Evolutionary conservation across 1,140 invertebrate genomes (phyloP).

Genomic region (Drosophila bipectinata): DNA sequence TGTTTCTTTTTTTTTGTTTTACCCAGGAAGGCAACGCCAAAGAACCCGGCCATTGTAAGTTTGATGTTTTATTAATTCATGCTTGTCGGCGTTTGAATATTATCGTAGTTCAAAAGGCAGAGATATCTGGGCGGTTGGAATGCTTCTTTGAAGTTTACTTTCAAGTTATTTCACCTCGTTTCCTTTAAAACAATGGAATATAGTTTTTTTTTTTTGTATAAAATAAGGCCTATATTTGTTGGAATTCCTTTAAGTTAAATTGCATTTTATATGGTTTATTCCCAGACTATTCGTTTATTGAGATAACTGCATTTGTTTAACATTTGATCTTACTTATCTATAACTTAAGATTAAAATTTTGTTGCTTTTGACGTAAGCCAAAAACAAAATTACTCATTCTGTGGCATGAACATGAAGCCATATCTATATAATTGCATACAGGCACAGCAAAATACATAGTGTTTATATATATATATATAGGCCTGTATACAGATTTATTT

Average conservation of each 20-base stretch:
- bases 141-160: slow-evolving; percentile 20
- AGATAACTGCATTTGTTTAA: slow-evolving; percentile 20
- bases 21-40: not conserved
- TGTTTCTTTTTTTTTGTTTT: not conserved
- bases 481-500: slow-evolving; percentile 36
- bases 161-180: not conserved
- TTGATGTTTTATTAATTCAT: slow-evolving; percentile 3
- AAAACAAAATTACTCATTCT: slow-evolving; percentile 57
- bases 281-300: not conserved
- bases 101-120: not conserved
- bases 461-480: not conserved
- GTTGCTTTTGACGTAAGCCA: slow-evolving; percentile 41
- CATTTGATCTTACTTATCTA: slow-evolving; percentile 40
- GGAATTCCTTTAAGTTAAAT: not conserved
- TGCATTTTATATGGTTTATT: not conserved
- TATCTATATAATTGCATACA: slow-evolving; percentile 29
- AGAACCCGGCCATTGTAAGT: not conserved
- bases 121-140: slow-evolving; percentile 4
- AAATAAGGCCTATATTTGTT: not conserved
- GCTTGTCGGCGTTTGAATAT: slow-evolving; percentile 10
- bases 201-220: not conserved
- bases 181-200: not conserved
- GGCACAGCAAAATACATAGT: not conserved
- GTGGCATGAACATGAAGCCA: slow-evolving; percentile 35
- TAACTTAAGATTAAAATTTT: slow-evolving; percentile 36